phyloP scores from a whole-genome alignment of 1,140 invertebrate species.

The Lerema accius region DNA sequence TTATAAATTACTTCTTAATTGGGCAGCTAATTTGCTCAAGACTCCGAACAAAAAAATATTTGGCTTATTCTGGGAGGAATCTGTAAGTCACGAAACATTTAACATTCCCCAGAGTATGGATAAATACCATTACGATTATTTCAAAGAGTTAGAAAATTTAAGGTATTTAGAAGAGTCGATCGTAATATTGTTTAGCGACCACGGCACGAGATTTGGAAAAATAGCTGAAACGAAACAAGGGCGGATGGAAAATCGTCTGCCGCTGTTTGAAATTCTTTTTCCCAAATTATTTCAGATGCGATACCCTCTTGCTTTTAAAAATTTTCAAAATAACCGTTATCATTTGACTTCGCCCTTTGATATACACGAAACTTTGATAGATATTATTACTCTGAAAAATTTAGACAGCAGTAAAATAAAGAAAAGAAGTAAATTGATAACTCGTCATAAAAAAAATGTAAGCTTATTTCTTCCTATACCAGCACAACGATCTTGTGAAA shows the following conservation, averaged over 20 bases:
- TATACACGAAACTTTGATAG: not conserved
- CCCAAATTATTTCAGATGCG: conserved; percentile 86
- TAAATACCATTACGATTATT: conserved; percentile 76
- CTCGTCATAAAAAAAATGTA: conserved; percentile 77
- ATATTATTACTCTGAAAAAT: not conserved
- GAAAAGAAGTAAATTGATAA: conserved; percentile 18
- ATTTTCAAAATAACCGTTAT: conserved; percentile 86
- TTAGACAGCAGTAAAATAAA: conserved; percentile 36
- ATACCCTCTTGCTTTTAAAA: conserved; percentile 85
- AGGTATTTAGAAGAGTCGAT: conserved; percentile 85
- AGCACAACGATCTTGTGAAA: conserved; percentile 86
- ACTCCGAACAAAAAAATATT: conserved; percentile 83
- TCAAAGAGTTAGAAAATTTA: conserved; percentile 80
- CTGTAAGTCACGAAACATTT: conserved; percentile 87
- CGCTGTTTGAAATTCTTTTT: conserved; percentile 90
- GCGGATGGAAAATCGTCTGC: conserved; percentile 92
- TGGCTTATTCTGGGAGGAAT: conserved; percentile 89
- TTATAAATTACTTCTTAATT: conserved; percentile 82
- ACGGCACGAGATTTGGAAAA: conserved; percentile 92
- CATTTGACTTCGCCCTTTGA: conserved; percentile 82
- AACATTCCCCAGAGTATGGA: conserved; percentile 87
- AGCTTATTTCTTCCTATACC: conserved; percentile 89
- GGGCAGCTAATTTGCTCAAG: conserved; percentile 80
- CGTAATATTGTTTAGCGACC: conserved; percentile 93
- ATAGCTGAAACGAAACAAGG: conserved; percentile 87